Evolutionary conservation across 2,888 invertebrate species (phyloP).

Genomic region (Amorpha juglandis): DNA sequence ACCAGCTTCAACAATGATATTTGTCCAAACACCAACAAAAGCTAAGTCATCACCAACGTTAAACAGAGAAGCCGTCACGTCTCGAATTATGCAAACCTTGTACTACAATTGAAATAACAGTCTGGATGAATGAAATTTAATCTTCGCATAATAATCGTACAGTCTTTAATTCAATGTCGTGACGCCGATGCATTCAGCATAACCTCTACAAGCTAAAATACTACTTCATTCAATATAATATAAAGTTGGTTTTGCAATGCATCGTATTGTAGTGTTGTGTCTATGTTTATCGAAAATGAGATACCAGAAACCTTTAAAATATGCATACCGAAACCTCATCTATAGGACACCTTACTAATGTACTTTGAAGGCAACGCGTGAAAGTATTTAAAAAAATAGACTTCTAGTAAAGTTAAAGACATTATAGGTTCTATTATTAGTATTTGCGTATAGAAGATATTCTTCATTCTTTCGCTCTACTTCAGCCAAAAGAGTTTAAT

Average conservation of each 20-base stretch:
- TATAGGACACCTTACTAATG: background rate
- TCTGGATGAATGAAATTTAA: slow-evolving; percentile 58
- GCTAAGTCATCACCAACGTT: slow-evolving; percentile 27
- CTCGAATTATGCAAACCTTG: slow-evolving; percentile 59
- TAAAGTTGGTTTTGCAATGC: slow-evolving; percentile 5
- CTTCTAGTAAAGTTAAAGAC: too few species aligned
- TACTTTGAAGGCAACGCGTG: background rate
- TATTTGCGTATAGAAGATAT: too few species aligned
- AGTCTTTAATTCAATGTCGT: slow-evolving; percentile 32
- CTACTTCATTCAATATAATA: slow-evolving; percentile 21
- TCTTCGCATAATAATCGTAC: slow-evolving; percentile 35
- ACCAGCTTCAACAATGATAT: background rate
- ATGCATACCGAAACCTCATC: slow-evolving; percentile 5
- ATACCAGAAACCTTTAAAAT: slow-evolving; percentile 10
- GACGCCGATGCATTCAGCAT: slow-evolving; percentile 15
- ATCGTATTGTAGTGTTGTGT: slow-evolving; percentile 13
- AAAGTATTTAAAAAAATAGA: background rate
- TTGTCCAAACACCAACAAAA: slow-evolving; percentile 7
- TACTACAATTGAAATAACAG: slow-evolving; percentile 56
- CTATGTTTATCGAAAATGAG: slow-evolving; percentile 18
- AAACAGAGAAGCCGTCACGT: slow-evolving; percentile 54
- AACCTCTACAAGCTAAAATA: slow-evolving; percentile 26
- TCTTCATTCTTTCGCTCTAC: too few species aligned
- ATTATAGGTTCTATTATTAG: too few species aligned
- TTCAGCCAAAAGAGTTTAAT: too few species aligned